Conservation (phyloP, 2,113 vertebrate genomes). For the Urocolius indicus region DNA sequence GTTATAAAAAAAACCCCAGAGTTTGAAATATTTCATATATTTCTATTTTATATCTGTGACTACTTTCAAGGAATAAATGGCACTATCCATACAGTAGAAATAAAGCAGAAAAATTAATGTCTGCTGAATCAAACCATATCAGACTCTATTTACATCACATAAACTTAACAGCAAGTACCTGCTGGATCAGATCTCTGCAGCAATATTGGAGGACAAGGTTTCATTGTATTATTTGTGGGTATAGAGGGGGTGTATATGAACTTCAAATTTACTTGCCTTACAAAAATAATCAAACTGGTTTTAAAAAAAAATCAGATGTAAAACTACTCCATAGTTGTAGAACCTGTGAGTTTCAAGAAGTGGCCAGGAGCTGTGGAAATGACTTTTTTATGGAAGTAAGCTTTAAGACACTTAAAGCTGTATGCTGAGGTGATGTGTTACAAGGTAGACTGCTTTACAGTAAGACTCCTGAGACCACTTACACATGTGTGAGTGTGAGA, state of each 20-base stretch:
- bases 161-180: not conserved
- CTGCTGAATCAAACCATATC: not conserved
- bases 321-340: constrained; percentile 33
- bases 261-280: constrained; percentile 24
- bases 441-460: not conserved
- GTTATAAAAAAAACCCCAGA: not conserved
- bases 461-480: constrained; percentile 34
- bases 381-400: constrained; percentile 6
- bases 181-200: not conserved
- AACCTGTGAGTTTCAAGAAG: constrained; percentile 39
- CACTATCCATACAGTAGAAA: not conserved
- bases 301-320: not conserved
- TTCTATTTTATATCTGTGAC: not conserved
- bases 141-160: not conserved
- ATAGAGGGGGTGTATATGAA: not conserved
- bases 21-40: not conserved
- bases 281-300: constrained; percentile 33
- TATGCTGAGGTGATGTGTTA: constrained; percentile 23
- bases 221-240: constrained; percentile 24
- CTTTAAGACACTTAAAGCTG: constrained; percentile 20
- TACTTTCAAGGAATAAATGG: not conserved
- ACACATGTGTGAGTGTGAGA: not conserved
- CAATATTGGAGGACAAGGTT: constrained; percentile 6
- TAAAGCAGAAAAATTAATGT: not conserved
- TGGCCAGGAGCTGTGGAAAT: constrained; percentile 32